These are phyloP conservation scores for Hippocampus guttulatus DNA, from an alignment of 2,113 vertebrate species.

Conservation along the genomic window DNA sequence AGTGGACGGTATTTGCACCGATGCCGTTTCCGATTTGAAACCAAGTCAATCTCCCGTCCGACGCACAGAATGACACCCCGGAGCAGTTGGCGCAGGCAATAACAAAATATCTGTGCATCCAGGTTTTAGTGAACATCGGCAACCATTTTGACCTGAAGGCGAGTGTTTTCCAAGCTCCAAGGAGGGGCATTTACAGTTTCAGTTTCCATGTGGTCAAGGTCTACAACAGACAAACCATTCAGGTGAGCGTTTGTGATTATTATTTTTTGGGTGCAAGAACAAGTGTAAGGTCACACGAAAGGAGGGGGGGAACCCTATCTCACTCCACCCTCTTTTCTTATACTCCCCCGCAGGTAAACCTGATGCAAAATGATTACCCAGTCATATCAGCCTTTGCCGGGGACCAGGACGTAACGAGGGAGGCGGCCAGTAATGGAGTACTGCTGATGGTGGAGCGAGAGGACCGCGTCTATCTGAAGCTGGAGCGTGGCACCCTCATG, in stretches of 20 bases:
- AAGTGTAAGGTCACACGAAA: background rate
- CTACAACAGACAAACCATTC: slow-evolving; percentile 99
- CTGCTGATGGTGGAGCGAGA: slow-evolving; percentile 95
- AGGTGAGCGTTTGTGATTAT: slow-evolving; percentile 78
- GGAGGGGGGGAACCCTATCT: background rate
- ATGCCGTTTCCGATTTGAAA: slow-evolving; percentile 15
- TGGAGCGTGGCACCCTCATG: slow-evolving; percentile 97
- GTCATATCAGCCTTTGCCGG: slow-evolving; percentile 98
- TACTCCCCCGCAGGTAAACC: slow-evolving; percentile 82
- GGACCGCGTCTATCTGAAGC: slow-evolving; percentile 95
- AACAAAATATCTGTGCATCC: slow-evolving; percentile 48
- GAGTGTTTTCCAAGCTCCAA: slow-evolving; percentile 94
- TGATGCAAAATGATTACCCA: slow-evolving; percentile 97
- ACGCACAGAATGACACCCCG: slow-evolving; percentile 27
- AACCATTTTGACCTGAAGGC: slow-evolving; percentile 98
- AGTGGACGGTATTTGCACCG: background rate
- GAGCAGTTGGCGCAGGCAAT: slow-evolving; percentile 29
- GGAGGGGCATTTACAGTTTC: slow-evolving; percentile 99
- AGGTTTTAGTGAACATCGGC: slow-evolving; percentile 99
- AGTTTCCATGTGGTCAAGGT: slow-evolving; percentile 99
- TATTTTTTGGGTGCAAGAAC: background rate
- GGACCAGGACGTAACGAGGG: slow-evolving; percentile 97
- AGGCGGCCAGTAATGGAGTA: slow-evolving; percentile 97
- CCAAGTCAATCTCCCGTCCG: slow-evolving; percentile 34
- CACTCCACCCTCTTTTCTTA: slow-evolving; percentile 10